A percentile compares a stretch with the other conserved stretches of the same genome.
Conservation (phyloP, 2,888 invertebrate species). For the Terebella lapidaria region DNA sequence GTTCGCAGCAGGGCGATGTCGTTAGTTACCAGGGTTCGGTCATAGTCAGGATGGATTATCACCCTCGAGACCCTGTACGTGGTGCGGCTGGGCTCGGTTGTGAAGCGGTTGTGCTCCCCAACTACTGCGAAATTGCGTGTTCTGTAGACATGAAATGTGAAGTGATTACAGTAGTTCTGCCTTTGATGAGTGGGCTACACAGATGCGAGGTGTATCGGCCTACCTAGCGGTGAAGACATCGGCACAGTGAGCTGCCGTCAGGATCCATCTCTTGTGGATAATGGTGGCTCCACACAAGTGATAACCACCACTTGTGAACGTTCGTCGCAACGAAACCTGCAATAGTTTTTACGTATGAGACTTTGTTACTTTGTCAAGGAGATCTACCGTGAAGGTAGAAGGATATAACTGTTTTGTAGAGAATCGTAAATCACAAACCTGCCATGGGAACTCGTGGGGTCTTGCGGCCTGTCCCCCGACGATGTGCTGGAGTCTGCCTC, state of each 20-base stretch:
- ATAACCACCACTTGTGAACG: background rate
- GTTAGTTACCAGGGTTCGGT: background rate
- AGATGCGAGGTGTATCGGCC: too few relatives aligned
- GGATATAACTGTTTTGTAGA: too few relatives aligned
- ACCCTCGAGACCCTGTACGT: background rate
- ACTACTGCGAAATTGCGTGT: too few relatives aligned
- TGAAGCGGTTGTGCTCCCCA: background rate
- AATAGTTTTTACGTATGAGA: too few relatives aligned
- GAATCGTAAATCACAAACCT: background rate
- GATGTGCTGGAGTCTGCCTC: background rate
- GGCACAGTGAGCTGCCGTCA: background rate
- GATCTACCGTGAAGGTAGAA: too few relatives aligned
- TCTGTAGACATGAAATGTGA: too few relatives aligned
- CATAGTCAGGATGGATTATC: background rate
- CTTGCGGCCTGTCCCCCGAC: background rate
- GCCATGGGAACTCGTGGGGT: background rate
- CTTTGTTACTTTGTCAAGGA: too few relatives aligned
- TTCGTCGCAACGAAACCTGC: background rate
- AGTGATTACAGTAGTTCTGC: too few relatives aligned
- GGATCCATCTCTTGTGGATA: background rate
- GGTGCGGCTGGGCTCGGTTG: background rate
- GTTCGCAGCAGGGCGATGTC: background rate
- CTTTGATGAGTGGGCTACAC: too few relatives aligned
- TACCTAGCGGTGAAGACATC: too few relatives aligned
- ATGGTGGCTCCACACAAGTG: background rate